A percentile compares a stretch with the other conserved stretches of the same genome.
Evolutionary conservation across 2,888 invertebrate genomes (phyloP).

Genomic region (Phengaris arion): DNA sequence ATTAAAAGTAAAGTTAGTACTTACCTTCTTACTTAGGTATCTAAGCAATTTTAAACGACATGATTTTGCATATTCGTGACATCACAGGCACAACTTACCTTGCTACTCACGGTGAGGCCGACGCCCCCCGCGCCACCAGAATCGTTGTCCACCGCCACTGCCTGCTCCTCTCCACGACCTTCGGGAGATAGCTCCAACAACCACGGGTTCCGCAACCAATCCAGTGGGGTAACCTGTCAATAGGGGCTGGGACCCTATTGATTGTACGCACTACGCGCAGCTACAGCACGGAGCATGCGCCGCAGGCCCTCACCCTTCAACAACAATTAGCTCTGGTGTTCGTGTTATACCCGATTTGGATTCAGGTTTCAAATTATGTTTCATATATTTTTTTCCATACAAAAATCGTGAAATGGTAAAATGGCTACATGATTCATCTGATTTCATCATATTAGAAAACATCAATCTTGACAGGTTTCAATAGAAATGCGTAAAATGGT

Average conservation of each 20-base stretch:
- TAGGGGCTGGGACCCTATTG: background rate
- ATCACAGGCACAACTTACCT: constrained; percentile 49
- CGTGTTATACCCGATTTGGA: too few species aligned
- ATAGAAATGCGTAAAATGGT: too few species aligned
- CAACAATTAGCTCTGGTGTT: background rate
- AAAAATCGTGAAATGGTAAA: too few species aligned
- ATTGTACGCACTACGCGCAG: background rate
- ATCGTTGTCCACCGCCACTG: constrained; percentile 73
- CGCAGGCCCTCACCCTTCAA: background rate
- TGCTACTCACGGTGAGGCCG: constrained; percentile 77
- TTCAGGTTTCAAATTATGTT: too few species aligned
- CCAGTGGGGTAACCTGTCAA: background rate
- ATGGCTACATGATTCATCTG: too few species aligned
- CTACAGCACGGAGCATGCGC: constrained; percentile 13
- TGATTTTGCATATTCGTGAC: background rate
- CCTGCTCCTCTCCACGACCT: constrained; percentile 29
- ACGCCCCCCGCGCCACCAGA: constrained; percentile 69
- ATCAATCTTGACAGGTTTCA: too few species aligned
- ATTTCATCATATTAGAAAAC: too few species aligned
- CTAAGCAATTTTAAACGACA: too few species aligned
- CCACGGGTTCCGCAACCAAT: background rate
- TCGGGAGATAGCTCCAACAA: constrained; percentile 14
- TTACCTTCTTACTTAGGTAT: too few species aligned
- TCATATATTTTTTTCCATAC: too few species aligned
- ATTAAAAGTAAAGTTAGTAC: too few species aligned